Evolutionary conservation across 2,888 invertebrate genomes (phyloP).

Genomic region (Anagyrus pseudococci): DNA sequence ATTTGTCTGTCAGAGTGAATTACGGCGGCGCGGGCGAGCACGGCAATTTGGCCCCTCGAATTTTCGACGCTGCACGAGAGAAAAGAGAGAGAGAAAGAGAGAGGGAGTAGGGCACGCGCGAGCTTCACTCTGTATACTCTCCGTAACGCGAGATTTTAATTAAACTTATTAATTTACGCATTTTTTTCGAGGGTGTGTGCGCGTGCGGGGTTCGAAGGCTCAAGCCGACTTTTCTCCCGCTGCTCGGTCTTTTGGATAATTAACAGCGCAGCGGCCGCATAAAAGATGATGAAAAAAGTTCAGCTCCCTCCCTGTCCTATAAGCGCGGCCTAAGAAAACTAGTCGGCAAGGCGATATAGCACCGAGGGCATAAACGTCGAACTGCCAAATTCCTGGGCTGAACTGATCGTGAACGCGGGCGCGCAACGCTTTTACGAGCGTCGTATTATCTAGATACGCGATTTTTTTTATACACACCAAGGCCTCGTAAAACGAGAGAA

Average conservation of each 20-base stretch:
- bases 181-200: too few relatives aligned
- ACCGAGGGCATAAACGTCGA: constrained; percentile 19
- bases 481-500: constrained; percentile 11
- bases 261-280: neutral
- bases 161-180: constrained; percentile 15
- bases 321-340: neutral
- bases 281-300: constrained; percentile 21
- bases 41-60: constrained; percentile 16
- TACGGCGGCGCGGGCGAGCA: constrained; percentile 14
- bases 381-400: constrained; percentile 28
- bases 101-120: too few relatives aligned
- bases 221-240: neutral
- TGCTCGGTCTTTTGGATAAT: neutral
- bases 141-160: constrained; percentile 15
- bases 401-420: too few relatives aligned
- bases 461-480: constrained; percentile 10
- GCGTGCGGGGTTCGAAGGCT: neutral
- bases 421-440: constrained; percentile 23
- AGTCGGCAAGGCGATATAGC: neutral
- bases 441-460: constrained; percentile 9
- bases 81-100: too few relatives aligned
- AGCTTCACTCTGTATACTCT: too few relatives aligned
- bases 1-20: constrained; percentile 24
- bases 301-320: constrained; percentile 11
- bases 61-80: constrained; percentile 7